Percentiles rank a stretch among this genome's conserved stretches.
Conservation (phyloP, 2,888 invertebrate species). For the Ophion slaviceki region DNA sequence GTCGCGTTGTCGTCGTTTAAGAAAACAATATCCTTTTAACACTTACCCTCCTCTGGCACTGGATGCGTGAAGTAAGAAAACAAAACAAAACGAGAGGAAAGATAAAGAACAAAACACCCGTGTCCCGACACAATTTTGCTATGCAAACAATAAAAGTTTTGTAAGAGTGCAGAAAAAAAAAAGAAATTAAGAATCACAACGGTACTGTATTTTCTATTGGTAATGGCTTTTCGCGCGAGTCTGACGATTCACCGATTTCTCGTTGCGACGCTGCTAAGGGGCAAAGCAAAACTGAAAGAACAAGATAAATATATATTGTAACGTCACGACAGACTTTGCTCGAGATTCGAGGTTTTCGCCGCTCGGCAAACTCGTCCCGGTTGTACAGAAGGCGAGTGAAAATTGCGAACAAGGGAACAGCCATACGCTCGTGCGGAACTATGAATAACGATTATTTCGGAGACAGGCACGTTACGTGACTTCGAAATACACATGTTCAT, state of each 20-base stretch:
- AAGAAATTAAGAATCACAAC: slow-evolving; percentile 56
- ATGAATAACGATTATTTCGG: background rate
- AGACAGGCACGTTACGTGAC: background rate
- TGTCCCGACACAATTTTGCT: slow-evolving; percentile 80
- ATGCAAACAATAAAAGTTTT: slow-evolving; percentile 75
- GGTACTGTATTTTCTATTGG: slow-evolving; percentile 68
- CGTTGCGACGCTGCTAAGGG: slow-evolving; percentile 37
- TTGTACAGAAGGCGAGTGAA: slow-evolving; percentile 40
- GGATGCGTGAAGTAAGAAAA: slow-evolving; percentile 75
- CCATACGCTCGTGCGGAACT: background rate
- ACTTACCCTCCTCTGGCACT: slow-evolving; percentile 74
- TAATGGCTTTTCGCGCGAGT: slow-evolving; percentile 61
- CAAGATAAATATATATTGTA: slow-evolving; percentile 10
- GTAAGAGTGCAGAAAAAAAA: slow-evolving; percentile 66
- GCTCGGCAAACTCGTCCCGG: slow-evolving; percentile 5
- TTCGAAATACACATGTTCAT: background rate
- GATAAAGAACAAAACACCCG: slow-evolving; percentile 68
- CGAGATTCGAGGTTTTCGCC: slow-evolving; percentile 29
- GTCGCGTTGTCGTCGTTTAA: slow-evolving; percentile 67
- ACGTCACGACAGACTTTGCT: slow-evolving; percentile 7
- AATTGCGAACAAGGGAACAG: slow-evolving; percentile 16
- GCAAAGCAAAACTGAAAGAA: background rate
- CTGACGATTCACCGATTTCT: slow-evolving; percentile 51
- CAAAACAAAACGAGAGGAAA: slow-evolving; percentile 14
- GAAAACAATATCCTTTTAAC: slow-evolving; percentile 58